A percentile compares a stretch with the other conserved stretches of the same genome.
These are phyloP conservation scores for Blastobasis adustella DNA, from an alignment of 2,888 invertebrate species.

Conservation along the genomic window DNA sequence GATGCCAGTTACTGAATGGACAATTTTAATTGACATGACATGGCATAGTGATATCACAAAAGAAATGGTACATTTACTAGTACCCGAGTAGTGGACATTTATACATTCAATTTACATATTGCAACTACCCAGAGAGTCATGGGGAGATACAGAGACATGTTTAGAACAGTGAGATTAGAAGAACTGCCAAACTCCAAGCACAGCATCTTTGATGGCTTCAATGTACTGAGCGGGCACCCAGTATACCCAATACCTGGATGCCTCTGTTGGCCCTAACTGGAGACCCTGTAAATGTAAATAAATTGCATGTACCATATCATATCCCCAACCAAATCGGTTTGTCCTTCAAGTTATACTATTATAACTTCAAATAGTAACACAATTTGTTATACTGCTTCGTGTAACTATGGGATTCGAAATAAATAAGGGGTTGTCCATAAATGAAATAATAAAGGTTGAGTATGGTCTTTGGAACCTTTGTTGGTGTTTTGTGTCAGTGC, in stretches of 20 bases:
- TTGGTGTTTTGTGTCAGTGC: too few relatives aligned
- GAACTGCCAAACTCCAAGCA: constrained; percentile 90
- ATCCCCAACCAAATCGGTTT: too few relatives aligned
- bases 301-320: not conserved
- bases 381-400: too few relatives aligned
- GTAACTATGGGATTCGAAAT: too few relatives aligned
- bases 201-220: constrained; percentile 92
- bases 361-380: too few relatives aligned
- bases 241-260: constrained; percentile 94
- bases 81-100: constrained; percentile 45
- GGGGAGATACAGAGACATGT: constrained; percentile 33
- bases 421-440: not conserved
- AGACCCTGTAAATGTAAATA: constrained; percentile 77
- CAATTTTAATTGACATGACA: constrained; percentile 72
- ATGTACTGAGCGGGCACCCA: constrained; percentile 95
- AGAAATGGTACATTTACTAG: constrained; percentile 50
- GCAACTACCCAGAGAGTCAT: constrained; percentile 58
- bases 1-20: constrained; percentile 60
- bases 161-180: constrained; percentile 62
- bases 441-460: too few relatives aligned
- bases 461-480: too few relatives aligned
- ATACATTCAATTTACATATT: constrained; percentile 45
- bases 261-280: constrained; percentile 93
- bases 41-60: constrained; percentile 67
- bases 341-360: too few relatives aligned